These are phyloP conservation scores for Melanaphis sacchari DNA, from an alignment of 1,140 invertebrate genomes.

Conservation along the genomic window DNA sequence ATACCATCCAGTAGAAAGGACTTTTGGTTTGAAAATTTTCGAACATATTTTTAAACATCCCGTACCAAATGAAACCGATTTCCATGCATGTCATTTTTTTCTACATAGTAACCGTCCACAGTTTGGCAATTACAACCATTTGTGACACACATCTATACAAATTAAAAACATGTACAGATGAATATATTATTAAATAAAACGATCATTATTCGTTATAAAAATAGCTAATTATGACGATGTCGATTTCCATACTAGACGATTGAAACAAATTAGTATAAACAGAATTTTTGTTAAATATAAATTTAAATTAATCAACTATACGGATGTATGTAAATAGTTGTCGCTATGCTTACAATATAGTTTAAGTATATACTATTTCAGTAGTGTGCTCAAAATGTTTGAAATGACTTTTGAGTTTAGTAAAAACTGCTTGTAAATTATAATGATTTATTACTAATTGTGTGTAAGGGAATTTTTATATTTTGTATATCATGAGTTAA, in stretches of 20 bases:
- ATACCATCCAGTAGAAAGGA: not conserved
- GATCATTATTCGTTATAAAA: not conserved
- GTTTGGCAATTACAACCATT: not conserved
- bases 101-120: conserved; percentile 32
- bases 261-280: not conserved
- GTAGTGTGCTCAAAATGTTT: too few species aligned
- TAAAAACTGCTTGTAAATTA: too few species aligned
- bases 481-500: too few species aligned
- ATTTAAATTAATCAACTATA: not conserved
- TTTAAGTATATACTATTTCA: not conserved
- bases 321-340: too few species aligned
- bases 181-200: not conserved
- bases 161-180: not conserved
- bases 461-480: too few species aligned
- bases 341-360: not conserved
- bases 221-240: not conserved
- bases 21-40: conserved; percentile 35
- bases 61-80: conserved; percentile 12
- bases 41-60: not conserved
- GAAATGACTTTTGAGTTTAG: too few species aligned
- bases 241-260: not conserved
- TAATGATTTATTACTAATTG: too few species aligned
- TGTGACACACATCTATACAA: not conserved
- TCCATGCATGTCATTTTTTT: not conserved
- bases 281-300: not conserved